Percentiles rank a stretch among this genome's conserved stretches.
phyloP scores from a whole-genome alignment of 2,113 vertebrate species.

The Pollachius pollachius region DNA sequence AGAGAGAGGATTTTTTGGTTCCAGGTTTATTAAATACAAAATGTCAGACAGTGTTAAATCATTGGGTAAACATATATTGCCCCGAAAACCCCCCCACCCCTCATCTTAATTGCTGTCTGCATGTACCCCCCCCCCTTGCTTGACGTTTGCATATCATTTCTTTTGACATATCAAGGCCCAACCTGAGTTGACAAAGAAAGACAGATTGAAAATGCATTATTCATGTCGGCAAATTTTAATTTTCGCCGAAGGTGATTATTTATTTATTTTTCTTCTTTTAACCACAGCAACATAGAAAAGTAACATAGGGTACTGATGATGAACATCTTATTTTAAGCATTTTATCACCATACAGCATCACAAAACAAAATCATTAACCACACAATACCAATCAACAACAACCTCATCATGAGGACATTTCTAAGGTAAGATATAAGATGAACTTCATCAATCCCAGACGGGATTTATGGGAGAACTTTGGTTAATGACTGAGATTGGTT shows the following conservation, averaged over 20 bases:
- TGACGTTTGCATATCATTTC: constrained; percentile 64
- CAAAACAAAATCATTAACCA: not conserved
- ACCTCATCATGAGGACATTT: too few species aligned
- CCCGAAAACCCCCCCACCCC: not conserved
- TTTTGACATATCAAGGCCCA: constrained; percentile 52
- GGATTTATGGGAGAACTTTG: too few species aligned
- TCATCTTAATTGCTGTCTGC: constrained; percentile 5
- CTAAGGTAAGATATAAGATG: too few species aligned
- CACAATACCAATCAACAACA: not conserved
- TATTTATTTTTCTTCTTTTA: too few species aligned
- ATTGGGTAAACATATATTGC: not conserved
- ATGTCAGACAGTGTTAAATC: not conserved
- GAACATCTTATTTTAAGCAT: constrained; percentile 11
- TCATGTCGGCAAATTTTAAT: constrained; percentile 55
- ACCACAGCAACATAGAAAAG: constrained; percentile 15
- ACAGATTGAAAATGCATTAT: constrained; percentile 61
- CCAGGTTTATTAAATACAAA: constrained; percentile 27
- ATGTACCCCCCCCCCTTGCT: not conserved
- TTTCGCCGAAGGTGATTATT: constrained; percentile 22
- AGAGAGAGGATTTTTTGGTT: constrained; percentile 44
- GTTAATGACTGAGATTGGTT: not conserved
- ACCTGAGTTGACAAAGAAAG: constrained; percentile 60
- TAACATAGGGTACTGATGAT: constrained; percentile 17
- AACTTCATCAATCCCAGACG: too few species aligned
- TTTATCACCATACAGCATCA: constrained; percentile 10